A percentile compares a stretch with the other conserved stretches of the same genome.
These are phyloP conservation scores for Sphaeridia pumilis DNA, from an alignment of 2,888 invertebrate genomes.

Conservation along the genomic window DNA sequence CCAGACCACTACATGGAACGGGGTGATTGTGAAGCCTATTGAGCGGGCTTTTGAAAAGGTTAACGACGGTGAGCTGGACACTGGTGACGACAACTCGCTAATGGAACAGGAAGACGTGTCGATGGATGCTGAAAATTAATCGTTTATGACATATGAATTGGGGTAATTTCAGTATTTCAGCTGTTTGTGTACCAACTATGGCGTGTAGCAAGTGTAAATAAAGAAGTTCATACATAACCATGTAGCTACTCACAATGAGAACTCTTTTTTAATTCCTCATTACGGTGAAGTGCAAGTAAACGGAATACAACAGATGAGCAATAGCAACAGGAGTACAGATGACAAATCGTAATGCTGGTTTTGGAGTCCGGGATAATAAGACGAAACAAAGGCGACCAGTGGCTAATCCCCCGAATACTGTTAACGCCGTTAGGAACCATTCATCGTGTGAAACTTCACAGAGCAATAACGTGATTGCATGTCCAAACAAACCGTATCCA, in stretches of 20 bases:
- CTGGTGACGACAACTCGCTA: constrained; percentile 43
- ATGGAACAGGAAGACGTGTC: constrained; percentile 43
- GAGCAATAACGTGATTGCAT: constrained; percentile 41
- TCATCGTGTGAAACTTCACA: constrained; percentile 42
- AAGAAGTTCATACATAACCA: no score
- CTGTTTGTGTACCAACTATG: not conserved
- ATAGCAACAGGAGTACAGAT: constrained; percentile 43
- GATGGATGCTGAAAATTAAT: constrained; percentile 19
- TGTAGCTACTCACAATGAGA: no score
- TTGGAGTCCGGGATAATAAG: constrained; percentile 42
- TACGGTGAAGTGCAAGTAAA: constrained; percentile 45
- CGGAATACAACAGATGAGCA: constrained; percentile 43
- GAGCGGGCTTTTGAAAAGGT: constrained; percentile 82
- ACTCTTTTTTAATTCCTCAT: constrained; percentile 38
- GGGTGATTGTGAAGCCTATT: constrained; percentile 89
- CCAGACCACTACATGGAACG: constrained; percentile 94
- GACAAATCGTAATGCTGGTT: constrained; percentile 43
- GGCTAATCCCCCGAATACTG: constrained; percentile 43
- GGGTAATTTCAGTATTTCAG: no score
- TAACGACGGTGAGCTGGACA: constrained; percentile 50
- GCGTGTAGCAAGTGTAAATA: not conserved
- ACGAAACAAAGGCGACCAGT: constrained; percentile 43
- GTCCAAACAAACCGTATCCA: constrained; percentile 45
- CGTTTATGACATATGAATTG: not conserved
- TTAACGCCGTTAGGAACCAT: constrained; percentile 43